A percentile compares a stretch with the other conserved stretches of the same genome.
Conservation (phyloP, 1,140 invertebrate genomes). For the Mya arenaria region DNA sequence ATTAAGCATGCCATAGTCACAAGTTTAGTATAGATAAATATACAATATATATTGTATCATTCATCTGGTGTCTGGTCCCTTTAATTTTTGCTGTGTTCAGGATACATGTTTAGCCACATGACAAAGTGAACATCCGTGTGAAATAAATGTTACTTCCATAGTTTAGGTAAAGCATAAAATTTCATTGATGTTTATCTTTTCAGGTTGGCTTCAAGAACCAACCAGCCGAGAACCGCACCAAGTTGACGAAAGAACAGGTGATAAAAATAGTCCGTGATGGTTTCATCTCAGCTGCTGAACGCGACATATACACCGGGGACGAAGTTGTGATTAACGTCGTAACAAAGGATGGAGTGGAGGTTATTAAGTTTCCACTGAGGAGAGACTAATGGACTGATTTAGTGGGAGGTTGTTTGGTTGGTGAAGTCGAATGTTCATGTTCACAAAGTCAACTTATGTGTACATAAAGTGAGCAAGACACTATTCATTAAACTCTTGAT, state of each 20-base stretch:
- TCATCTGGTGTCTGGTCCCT: too few relatives aligned
- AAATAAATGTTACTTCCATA: background rate
- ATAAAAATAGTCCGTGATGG: conserved; percentile 47
- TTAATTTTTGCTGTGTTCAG: too few relatives aligned
- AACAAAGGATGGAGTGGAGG: conserved; percentile 47
- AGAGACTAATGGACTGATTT: conserved; percentile 20
- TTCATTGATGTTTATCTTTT: background rate
- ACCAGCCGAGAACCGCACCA: conserved; percentile 1
- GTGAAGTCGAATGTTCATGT: too few relatives aligned
- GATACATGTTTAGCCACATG: too few relatives aligned
- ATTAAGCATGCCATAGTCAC: too few relatives aligned
- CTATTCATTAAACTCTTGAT: too few relatives aligned
- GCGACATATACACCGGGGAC: conserved; percentile 54
- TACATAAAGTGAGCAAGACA: too few relatives aligned
- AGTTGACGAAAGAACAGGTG: conserved; percentile 38
- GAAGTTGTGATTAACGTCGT: conserved; percentile 48
- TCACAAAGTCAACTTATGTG: too few relatives aligned
- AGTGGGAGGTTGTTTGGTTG: too few relatives aligned
- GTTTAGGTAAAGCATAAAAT: background rate
- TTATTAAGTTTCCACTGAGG: conserved; percentile 35
- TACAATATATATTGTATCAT: too few relatives aligned
- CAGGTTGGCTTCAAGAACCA: conserved; percentile 54
- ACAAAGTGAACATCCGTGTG: too few relatives aligned
- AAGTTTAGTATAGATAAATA: too few relatives aligned
- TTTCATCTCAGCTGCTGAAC: conserved; percentile 53